phyloP scores from a whole-genome alignment of 2,888 invertebrate genomes.

The Agrochola macilenta region DNA sequence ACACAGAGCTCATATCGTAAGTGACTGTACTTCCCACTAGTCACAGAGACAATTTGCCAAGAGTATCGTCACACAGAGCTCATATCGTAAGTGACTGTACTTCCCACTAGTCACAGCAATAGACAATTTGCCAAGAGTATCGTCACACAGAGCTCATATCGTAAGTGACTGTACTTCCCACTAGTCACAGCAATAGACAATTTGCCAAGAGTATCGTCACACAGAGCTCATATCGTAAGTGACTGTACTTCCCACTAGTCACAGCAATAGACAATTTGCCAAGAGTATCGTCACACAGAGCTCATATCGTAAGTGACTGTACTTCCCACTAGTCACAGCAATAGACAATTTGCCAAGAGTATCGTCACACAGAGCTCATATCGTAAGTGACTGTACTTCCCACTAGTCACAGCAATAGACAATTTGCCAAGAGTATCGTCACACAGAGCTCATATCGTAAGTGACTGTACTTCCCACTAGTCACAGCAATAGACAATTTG shows the following conservation, averaged over 20 bases:
- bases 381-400: slow-evolving; percentile 29
- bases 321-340: slow-evolving; percentile 26
- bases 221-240: too few species aligned
- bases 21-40: slow-evolving; percentile 30
- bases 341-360: slow-evolving; percentile 27
- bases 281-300: too few species aligned
- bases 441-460: too few species aligned
- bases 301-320: slow-evolving; percentile 25
- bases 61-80: too few species aligned
- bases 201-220: too few species aligned
- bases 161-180: slow-evolving; percentile 30
- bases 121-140: slow-evolving; percentile 29
- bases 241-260: slow-evolving; percentile 32
- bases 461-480: slow-evolving; percentile 30
- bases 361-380: too few species aligned
- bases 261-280: slow-evolving; percentile 22
- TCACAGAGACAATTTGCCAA: slow-evolving; percentile 25
- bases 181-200: slow-evolving; percentile 23
- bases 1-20: too few species aligned
- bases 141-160: too few species aligned
- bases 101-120: slow-evolving; percentile 17
- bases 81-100: slow-evolving; percentile 34
- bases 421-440: too few species aligned
- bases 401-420: slow-evolving; percentile 21
- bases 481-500: slow-evolving; percentile 24